These are phyloP conservation scores for Bombus confusus DNA, from an alignment of 1,140 invertebrate genomes.

Conservation along the genomic window DNA sequence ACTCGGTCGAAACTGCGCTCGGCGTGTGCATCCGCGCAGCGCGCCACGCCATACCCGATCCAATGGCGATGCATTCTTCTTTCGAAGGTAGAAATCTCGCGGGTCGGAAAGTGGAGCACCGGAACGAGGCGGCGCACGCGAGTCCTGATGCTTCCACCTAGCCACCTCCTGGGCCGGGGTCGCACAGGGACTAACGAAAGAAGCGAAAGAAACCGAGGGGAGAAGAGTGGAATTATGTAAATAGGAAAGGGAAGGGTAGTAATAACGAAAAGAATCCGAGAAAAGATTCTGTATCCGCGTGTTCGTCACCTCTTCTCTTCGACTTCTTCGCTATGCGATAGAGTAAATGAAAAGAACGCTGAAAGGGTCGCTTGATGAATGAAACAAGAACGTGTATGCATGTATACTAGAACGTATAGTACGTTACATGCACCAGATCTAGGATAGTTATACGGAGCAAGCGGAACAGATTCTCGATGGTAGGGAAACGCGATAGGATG, in stretches of 20 bases:
- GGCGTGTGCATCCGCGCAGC: constrained; percentile 1
- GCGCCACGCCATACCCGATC: neutral
- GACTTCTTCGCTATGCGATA: neutral
- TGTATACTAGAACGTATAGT: neutral
- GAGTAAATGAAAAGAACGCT: constrained; percentile 1
- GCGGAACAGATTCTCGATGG: neutral
- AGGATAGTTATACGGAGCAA: neutral
- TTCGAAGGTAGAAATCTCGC: constrained; percentile 29
- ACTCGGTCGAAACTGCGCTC: constrained; percentile 15
- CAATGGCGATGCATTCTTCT: constrained; percentile 10
- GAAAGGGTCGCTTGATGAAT: constrained; percentile 23
- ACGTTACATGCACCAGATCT: neutral
- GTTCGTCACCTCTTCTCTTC: neutral
- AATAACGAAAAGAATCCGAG: constrained; percentile 13
- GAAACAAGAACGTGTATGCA: neutral
- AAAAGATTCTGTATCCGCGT: neutral
- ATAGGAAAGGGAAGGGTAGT: constrained; percentile 26
- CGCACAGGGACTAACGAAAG: neutral
- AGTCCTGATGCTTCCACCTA: neutral
- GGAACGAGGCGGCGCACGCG: constrained; percentile 2
- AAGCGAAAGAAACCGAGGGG: neutral
- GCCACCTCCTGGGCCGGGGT: neutral
- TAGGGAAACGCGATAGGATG: too few species aligned
- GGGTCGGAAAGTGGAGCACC: constrained; percentile 49
- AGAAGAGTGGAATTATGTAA: constrained; percentile 30